Evolutionary conservation across 2,797 vertebrate species (phyloP), one percentile per base, ranked within the genome.

Genomic region (Erethizon dorsatum): DNA sequence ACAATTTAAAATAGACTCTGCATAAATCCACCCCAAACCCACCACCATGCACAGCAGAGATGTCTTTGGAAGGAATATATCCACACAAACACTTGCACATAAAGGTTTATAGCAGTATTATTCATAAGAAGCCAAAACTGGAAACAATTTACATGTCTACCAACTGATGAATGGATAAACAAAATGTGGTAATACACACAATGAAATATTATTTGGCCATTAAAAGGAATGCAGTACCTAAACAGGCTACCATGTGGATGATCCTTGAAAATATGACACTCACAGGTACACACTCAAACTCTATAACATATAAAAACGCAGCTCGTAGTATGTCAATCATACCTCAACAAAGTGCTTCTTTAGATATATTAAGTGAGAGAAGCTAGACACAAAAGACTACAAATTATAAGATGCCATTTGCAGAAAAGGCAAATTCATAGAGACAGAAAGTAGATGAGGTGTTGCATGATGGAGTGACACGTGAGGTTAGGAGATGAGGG

Each of bases 31-130:
- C 52, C 6, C 0, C 71, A 77, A 37, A 52, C 41, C 22, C 31
- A 90, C 37, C 26, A 26, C 17, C 18, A 88, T 26, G 67, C 67
- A 87, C 41, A 83, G 33, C 82, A 92, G 82, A 52, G 41, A 63
- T 71, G 45, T 95, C 73, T 96, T 50, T 69, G 75, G 88, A 73
- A 84, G 71, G 45, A 90, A n/a, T 24, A 33, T 5, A 13, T 41
- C 24, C 67, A 69, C 24, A n/a, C 26, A 59, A 89, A 84, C 71
- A 69, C 85, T 9, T 71, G 24, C 17, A 14, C 75, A 33, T 11
- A 54, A 18, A 54, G 47, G 47, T 79, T 33, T n/a, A n/a, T 10
- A 50, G 47, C 75, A 78, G 15, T 15, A 78, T 33, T 52, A 52
- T 54, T 54, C 50, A 50, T n/a, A 79, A 54, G 12, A 79, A 33